Evolutionary conservation across 2,113 vertebrate genomes (phyloP), one percentile per base, ranked within the genome.

Genomic region (Alligator mississippiensis): DNA sequence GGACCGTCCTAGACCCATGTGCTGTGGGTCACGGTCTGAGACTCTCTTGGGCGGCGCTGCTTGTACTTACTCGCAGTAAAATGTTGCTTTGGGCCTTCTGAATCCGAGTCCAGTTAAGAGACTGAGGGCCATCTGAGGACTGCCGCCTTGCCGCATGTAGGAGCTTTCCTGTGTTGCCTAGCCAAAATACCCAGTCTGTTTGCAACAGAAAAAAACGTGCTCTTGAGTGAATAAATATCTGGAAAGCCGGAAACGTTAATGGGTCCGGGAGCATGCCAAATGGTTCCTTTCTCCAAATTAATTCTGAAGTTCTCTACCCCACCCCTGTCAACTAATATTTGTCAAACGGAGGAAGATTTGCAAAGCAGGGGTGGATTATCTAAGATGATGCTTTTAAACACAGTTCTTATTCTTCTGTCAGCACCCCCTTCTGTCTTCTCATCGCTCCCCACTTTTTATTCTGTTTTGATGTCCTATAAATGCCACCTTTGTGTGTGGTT

Each of bases 81-180:
- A 47, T 12, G 3, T 74, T 72, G 21, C 68, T 14, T 24, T 19
- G 38, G 70, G 21, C 5, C 34, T 72, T 72, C 21, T 47, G 34
- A 22, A 19, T 74, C 15, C 22, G 22, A 74, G 9, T 47, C 38
- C 25, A 74, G 21, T 74, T 6, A 1, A 76, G 25, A 0, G 9
- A 15, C 4, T 1, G 66, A 19, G 84, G 92, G 93, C 80, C 62
- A 19, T 74, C 61, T 1, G 61, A 82, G 94, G 85, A 60, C 62
- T 2, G 2, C 22, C 55, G 70, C 13, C 64, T 80, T 0, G 58
- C 5, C 0, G 66, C 1, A n/a, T 10, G 61, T 2, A 1, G 0
- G 0, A 54, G 55, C 90, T 94, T 77, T 84, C 1, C 64, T 83
- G 2, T 78, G 82, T 87, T 81, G 18, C 77, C 82, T 88, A 18